phyloP scores from a whole-genome alignment of 2,797 vertebrate species.

The Phalloptychus januarius region DNA sequence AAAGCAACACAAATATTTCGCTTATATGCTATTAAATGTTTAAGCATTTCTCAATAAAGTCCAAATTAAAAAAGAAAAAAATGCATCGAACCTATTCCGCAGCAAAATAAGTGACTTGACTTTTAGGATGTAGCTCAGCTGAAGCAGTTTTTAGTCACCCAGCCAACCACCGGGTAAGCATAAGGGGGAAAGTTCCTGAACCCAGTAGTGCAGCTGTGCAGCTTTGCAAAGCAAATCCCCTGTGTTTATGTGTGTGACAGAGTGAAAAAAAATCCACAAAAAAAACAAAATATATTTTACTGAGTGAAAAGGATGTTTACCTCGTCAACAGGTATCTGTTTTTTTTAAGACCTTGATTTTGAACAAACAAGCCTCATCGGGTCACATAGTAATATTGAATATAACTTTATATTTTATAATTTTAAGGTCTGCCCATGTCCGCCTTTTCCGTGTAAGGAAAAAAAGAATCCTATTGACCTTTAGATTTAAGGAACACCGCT shows the following conservation, averaged over 20 bases:
- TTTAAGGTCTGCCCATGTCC: too few relatives aligned
- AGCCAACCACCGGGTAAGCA: neutral
- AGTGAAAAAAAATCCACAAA: neutral
- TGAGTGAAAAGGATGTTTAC: too few relatives aligned
- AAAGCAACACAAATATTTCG: neutral
- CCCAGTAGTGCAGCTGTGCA: neutral
- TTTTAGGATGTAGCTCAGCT: neutral
- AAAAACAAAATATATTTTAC: neutral
- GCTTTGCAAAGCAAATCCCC: neutral
- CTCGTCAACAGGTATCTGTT: too few relatives aligned
- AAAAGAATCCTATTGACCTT: too few relatives aligned
- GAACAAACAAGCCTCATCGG: too few relatives aligned
- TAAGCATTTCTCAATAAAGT: neutral
- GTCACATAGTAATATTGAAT: too few relatives aligned
- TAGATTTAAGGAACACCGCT: neutral
- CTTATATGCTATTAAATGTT: neutral
- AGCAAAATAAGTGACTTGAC: neutral
- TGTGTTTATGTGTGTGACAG: neutral
- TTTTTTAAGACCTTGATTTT: too few relatives aligned
- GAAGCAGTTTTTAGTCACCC: too few relatives aligned
- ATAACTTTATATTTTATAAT: too few relatives aligned
- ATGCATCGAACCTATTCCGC: neutral
- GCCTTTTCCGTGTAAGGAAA: too few relatives aligned
- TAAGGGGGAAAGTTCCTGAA: neutral
- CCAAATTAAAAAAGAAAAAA: neutral